Evolutionary conservation across 2,888 invertebrate genomes (phyloP), one percentile per base, ranked within the genome.

Genomic region (Mylabris sibirica): DNA sequence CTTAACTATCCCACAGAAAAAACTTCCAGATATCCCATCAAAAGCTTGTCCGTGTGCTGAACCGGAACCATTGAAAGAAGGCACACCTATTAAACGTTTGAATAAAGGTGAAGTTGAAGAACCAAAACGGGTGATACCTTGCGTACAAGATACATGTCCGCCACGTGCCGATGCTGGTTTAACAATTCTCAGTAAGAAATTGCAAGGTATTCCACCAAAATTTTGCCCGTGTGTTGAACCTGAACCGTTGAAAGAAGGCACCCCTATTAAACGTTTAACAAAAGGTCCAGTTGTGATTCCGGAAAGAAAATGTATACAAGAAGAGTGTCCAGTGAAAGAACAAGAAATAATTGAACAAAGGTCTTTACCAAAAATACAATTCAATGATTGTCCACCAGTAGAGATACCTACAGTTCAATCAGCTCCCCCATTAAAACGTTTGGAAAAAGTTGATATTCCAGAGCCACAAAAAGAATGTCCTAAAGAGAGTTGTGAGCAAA

Each of bases 41-140:
- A 74, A 72, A 8, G 73, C 74, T 26, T 80, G 80, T 69, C 79
- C 78, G 8, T 78, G 79, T 60, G 61, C 74, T 34, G 77, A 78
- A n/a, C 14, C 35, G 1, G 61, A 44, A 26, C 74, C 73, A 11
- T 64, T 77, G 72, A 60, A 63, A 11, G 77, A 79, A 44, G 74
- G 71, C 11, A 69, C 72, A n/a, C 70, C 66, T 76, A 22, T 68
- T 34, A 65, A 62, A 34, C 59, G 35, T 60, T 14, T 59, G 11
- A 30, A 60, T 34, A 63, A 63, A 11, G 63, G 49, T 22, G 63
- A 63, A 17, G 20, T 49, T 14, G 20, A 53, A 17, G 53, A 44
- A 17, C 67, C 67, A 5, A 20, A 30, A 30, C 30, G 41, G n/a
- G 3, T 14, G 20, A 69, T 20, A 53, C 24, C 59, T 5, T 72